These are phyloP conservation scores for Diplodus sargus DNA, from an alignment of 2,797 vertebrate species.

Conservation along the genomic window DNA sequence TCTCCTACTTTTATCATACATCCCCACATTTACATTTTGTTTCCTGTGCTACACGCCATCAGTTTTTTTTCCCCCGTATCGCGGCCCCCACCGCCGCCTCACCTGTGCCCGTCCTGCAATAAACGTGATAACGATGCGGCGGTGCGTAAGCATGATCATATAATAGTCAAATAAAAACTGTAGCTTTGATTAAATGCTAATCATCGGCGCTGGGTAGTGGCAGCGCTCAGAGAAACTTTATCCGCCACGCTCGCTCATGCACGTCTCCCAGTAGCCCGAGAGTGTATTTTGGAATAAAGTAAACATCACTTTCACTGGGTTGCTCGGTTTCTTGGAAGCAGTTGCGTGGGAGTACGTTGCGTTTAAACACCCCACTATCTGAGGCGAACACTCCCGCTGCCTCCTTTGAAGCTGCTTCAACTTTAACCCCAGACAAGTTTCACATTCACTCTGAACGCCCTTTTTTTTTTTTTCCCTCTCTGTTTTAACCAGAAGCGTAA, in stretches of 20 bases:
- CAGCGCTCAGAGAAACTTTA: slow-evolving; percentile 16
- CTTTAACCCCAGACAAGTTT: slow-evolving; percentile 64
- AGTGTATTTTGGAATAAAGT: slow-evolving; percentile 59
- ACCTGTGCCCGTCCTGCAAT: slow-evolving; percentile 15
- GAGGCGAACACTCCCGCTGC: slow-evolving; percentile 45
- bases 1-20: slow-evolving; percentile 24
- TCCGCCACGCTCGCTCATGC: slow-evolving; percentile 18
- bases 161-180: slow-evolving; percentile 43
- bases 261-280: slow-evolving; percentile 34
- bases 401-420: slow-evolving; percentile 66
- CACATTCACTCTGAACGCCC: slow-evolving; percentile 50
- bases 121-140: slow-evolving; percentile 38
- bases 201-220: slow-evolving; percentile 29
- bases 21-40: slow-evolving; percentile 57
- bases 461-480: neutral
- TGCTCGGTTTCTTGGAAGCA: slow-evolving; percentile 62
- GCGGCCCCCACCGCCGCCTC: slow-evolving; percentile 2
- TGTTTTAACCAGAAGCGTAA: slow-evolving; percentile 42
- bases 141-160: slow-evolving; percentile 41
- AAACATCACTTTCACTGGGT: slow-evolving; percentile 63
- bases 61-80: slow-evolving; percentile 21
- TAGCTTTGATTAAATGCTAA: slow-evolving; percentile 54
- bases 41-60: slow-evolving; percentile 54
- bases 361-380: slow-evolving; percentile 64
- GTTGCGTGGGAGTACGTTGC: slow-evolving; percentile 63